Percentiles rank a stretch among this genome's conserved stretches.
Evolutionary conservation across 2,888 invertebrate species (phyloP).

Genomic region (Celastrina argiolus): DNA sequence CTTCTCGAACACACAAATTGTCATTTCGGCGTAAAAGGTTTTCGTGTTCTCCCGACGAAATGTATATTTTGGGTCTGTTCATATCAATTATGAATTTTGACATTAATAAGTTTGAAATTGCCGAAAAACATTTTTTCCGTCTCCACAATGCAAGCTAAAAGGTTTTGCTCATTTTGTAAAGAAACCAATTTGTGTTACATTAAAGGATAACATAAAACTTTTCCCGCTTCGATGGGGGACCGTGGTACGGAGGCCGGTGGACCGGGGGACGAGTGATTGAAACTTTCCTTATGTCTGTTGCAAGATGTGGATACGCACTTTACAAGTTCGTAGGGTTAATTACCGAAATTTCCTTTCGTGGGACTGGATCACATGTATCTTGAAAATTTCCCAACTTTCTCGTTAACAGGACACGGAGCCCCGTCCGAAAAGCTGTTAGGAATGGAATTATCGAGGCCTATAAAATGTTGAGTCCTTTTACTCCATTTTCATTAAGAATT

Average conservation of each 20-base stretch:
- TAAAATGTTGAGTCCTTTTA: neutral
- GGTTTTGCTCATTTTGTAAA: constrained; percentile 14
- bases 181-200: constrained; percentile 9
- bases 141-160: constrained; percentile 14
- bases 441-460: neutral
- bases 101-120: constrained; percentile 10
- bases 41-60: neutral
- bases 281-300: constrained; percentile 23
- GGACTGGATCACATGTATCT: constrained; percentile 26
- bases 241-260: neutral
- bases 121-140: neutral
- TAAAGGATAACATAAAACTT: constrained; percentile 11
- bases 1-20: constrained; percentile 3
- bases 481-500: too few relatives aligned
- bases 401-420: neutral
- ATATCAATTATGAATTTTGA: constrained; percentile 8
- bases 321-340: constrained; percentile 24
- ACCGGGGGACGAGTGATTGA: neutral
- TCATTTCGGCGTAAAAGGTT: constrained; percentile 4
- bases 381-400: neutral
- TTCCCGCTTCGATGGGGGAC: neutral
- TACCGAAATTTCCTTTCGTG: constrained; percentile 27
- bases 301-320: constrained; percentile 25
- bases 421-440: too few relatives aligned
- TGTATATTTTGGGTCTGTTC: neutral